Evolutionary conservation across 1,140 invertebrate genomes (phyloP).

Genomic region (Maniola jurtina): DNA sequence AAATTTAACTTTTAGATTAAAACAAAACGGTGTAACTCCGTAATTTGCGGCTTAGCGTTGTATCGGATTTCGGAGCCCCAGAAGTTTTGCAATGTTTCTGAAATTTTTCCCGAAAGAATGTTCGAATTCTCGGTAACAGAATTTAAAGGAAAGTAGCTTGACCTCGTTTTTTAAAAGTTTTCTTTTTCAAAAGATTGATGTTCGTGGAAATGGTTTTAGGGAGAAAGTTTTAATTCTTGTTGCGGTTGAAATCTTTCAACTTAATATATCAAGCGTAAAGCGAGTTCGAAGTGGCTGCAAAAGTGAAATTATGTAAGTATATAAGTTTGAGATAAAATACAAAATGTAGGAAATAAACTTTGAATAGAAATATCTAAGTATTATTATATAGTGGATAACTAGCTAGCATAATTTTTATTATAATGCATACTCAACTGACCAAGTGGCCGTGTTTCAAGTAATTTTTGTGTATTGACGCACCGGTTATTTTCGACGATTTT

Average conservation of each 20-base stretch:
- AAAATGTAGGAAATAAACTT: no score
- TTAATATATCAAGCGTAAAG: conserved; percentile 18
- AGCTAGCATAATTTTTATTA: no score
- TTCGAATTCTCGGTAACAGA: conserved; percentile 52
- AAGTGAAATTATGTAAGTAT: not conserved
- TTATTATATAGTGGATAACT: no score
- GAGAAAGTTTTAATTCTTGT: conserved; percentile 41
- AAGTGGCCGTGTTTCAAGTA: no score
- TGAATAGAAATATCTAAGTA: no score
- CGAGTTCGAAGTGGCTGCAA: not conserved
- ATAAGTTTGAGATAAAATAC: no score
- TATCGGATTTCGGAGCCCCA: not conserved
- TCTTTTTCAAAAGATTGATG: conserved; percentile 65
- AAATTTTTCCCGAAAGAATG: conserved; percentile 50
- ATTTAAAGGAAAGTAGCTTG: conserved; percentile 63
- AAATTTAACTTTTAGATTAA: no score
- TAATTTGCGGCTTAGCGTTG: not conserved
- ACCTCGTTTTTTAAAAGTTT: conserved; percentile 63
- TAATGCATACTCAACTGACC: no score
- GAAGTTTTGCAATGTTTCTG: conserved; percentile 37
- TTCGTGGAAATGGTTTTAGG: conserved; percentile 49
- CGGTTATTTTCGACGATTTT: no score
- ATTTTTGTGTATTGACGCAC: no score
- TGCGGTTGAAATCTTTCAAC: conserved; percentile 10
- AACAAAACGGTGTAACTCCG: no score